These are phyloP conservation scores for Myripristis murdjan DNA, from an alignment of 2,797 vertebrate genomes.

Conservation along the genomic window DNA sequence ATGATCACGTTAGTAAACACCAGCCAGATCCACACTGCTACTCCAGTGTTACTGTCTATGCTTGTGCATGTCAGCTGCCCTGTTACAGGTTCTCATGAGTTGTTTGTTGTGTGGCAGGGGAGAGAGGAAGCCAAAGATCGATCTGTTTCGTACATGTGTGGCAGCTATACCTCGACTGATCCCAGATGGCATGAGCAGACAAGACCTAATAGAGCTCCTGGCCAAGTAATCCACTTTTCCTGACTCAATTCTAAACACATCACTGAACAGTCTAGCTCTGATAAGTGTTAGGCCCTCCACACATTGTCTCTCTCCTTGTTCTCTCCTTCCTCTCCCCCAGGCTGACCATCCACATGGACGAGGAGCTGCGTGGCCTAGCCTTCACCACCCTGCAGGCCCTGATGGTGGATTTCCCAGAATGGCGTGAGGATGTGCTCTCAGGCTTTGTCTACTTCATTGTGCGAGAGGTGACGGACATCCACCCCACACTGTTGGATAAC, in stretches of 20 bases:
- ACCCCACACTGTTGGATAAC: constrained; percentile 96
- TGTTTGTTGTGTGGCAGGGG: constrained; percentile 86
- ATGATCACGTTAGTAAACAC: constrained; percentile 95
- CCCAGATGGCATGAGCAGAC: constrained; percentile 99
- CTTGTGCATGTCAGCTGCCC: neutral
- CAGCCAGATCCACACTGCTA: neutral
- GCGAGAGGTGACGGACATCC: constrained; percentile 96
- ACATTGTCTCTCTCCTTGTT: neutral
- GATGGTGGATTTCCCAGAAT: constrained; percentile 98
- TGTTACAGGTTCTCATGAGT: constrained; percentile 20
- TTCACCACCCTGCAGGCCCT: constrained; percentile 98
- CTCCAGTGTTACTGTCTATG: neutral
- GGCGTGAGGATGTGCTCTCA: constrained; percentile 98
- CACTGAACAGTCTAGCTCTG: neutral
- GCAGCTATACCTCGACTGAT: constrained; percentile 98
- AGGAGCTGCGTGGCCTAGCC: constrained; percentile 96
- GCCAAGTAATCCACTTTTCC: constrained; percentile 89
- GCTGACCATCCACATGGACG: constrained; percentile 98
- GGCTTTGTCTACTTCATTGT: constrained; percentile 98
- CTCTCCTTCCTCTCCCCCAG: constrained; percentile 68
- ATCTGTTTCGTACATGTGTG: constrained; percentile 98
- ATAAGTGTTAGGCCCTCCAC: neutral
- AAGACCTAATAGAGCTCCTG: constrained; percentile 97
- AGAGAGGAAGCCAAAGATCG: constrained; percentile 99
- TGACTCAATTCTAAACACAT: constrained; percentile 4